Conservation (phyloP, 2,888 invertebrate genomes). For the Pollenia labialis region DNA sequence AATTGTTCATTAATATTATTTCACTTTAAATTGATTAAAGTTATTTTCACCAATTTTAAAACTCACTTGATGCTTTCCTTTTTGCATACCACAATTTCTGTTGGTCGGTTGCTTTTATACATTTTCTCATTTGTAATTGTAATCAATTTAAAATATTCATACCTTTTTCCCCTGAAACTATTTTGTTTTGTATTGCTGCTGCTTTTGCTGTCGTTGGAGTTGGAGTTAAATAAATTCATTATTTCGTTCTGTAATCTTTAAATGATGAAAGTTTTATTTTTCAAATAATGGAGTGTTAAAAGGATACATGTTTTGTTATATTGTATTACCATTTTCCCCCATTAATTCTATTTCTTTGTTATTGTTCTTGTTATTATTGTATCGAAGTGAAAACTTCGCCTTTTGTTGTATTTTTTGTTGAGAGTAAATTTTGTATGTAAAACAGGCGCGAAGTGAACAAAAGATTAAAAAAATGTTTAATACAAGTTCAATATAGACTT, state of each 20-base stretch:
- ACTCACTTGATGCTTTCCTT: too few species aligned
- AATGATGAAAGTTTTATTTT: conserved; percentile 60
- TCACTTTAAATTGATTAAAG: too few species aligned
- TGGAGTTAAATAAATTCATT: background rate
- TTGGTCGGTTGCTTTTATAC: background rate
- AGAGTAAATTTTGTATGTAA: conserved; percentile 2
- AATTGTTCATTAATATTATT: too few species aligned
- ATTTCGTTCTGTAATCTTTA: background rate
- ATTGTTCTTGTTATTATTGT: background rate
- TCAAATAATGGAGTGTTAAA: conserved; percentile 57
- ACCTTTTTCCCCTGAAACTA: background rate
- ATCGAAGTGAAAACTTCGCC: background rate
- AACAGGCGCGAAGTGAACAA: conserved; percentile 1
- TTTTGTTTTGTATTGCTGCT: too few species aligned
- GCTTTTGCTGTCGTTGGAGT: background rate
- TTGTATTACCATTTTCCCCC: background rate
- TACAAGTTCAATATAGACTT: background rate
- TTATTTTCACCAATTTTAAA: too few species aligned
- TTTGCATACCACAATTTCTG: too few species aligned
- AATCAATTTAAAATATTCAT: background rate
- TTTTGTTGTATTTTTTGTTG: background rate
- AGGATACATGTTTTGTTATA: conserved; percentile 48
- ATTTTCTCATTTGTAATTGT: background rate
- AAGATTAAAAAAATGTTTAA: conserved; percentile 1
- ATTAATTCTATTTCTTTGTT: conserved; percentile 12